These are phyloP conservation scores for Gephyroberyx darwinii DNA, from an alignment of 2,797 vertebrate species.

Conservation along the genomic window DNA sequence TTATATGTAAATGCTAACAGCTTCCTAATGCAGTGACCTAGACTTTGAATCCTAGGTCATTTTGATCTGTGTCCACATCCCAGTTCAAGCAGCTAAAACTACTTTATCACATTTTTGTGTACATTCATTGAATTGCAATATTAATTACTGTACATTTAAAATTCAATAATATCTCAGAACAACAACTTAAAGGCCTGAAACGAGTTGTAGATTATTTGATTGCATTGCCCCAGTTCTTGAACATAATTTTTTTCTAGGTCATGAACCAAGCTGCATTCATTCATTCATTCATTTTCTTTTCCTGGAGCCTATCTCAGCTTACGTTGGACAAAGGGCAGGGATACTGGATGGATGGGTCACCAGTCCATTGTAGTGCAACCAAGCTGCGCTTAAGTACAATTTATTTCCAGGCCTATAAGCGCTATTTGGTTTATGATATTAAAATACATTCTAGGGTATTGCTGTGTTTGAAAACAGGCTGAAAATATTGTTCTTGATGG, in stretches of 20 bases:
- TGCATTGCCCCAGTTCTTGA: no score
- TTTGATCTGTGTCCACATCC: background rate
- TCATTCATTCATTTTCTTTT: conserved; percentile 11
- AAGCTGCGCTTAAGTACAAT: conserved; percentile 3
- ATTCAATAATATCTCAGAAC: no score
- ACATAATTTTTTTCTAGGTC: no score
- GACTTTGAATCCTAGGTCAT: background rate
- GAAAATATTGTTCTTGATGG: conserved; percentile 28
- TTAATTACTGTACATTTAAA: no score
- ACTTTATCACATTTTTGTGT: background rate
- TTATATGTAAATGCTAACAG: background rate
- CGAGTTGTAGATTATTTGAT: no score
- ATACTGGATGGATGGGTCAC: background rate
- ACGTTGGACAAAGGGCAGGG: background rate
- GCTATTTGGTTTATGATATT: conserved; percentile 27
- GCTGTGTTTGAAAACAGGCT: conserved; percentile 21
- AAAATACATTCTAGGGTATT: conserved; percentile 10
- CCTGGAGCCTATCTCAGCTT: background rate
- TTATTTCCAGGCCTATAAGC: conserved; percentile 16
- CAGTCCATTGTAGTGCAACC: background rate
- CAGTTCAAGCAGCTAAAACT: background rate
- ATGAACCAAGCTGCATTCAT: no score
- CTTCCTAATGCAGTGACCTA: conserved; percentile 6
- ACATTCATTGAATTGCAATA: no score
- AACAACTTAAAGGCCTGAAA: no score